These are phyloP conservation scores for Recurvirostra avosetta DNA, from an alignment of 2,113 vertebrate genomes.

Conservation along the genomic window DNA sequence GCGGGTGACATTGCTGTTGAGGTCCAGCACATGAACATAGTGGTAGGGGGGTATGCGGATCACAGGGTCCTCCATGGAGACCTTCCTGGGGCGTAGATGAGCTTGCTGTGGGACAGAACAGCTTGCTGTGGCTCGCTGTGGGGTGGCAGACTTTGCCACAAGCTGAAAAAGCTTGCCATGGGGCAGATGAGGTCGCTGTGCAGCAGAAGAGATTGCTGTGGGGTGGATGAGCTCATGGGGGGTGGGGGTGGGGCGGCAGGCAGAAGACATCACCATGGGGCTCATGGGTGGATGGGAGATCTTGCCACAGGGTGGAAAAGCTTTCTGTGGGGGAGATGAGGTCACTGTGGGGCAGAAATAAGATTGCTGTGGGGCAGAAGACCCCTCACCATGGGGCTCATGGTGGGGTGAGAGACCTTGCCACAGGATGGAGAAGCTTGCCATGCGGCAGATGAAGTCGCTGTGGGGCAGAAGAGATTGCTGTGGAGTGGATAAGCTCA, in stretches of 20 bases:
- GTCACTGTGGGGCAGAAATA: too few relatives aligned
- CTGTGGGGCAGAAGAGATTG: too few relatives aligned
- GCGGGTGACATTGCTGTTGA: constrained; percentile 88
- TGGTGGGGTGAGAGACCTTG: too few relatives aligned
- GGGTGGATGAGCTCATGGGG: too few relatives aligned
- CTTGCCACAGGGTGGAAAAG: neutral
- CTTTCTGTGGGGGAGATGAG: neutral
- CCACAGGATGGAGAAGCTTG: neutral
- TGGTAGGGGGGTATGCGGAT: constrained; percentile 90
- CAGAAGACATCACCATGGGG: too few relatives aligned
- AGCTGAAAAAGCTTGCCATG: neutral
- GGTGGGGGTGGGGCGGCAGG: too few relatives aligned
- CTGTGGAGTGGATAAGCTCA: too few relatives aligned
- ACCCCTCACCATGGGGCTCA: neutral
- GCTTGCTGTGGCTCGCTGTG: too few relatives aligned
- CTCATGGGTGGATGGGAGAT: neutral
- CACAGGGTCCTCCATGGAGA: constrained; percentile 74
- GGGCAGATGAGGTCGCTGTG: neutral
- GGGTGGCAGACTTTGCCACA: too few relatives aligned
- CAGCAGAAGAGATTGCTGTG: too few relatives aligned
- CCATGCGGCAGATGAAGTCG: too few relatives aligned
- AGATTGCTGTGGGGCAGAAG: neutral
- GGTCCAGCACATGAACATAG: constrained; percentile 90
- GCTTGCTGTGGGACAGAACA: neutral
- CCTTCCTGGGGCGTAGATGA: neutral